These are phyloP conservation scores for Rafetus swinhoei DNA, from an alignment of 2,113 vertebrate genomes.

Conservation along the genomic window DNA sequence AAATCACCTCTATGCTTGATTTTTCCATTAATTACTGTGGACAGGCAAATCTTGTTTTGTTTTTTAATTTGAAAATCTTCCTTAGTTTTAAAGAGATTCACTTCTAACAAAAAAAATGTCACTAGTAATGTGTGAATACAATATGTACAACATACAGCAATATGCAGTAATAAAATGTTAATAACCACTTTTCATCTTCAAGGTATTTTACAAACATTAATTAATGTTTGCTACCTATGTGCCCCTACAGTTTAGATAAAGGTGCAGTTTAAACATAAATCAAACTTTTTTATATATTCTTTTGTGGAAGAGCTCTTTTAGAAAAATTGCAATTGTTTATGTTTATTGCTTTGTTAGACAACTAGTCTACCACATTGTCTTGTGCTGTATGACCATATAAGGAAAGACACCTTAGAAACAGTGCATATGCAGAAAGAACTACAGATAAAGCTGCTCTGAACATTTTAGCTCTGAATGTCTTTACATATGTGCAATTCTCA, in stretches of 20 bases:
- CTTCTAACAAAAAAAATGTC: neutral
- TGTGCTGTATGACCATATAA: neutral
- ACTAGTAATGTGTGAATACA: conserved; percentile 4
- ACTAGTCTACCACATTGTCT: neutral
- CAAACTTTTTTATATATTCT: neutral
- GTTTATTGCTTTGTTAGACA: neutral
- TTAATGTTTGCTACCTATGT: neutral
- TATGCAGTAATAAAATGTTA: neutral
- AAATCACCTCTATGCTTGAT: neutral
- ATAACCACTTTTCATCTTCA: neutral
- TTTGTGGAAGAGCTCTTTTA: neutral
- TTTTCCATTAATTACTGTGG: neutral
- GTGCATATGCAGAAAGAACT: neutral
- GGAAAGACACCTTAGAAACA: neutral
- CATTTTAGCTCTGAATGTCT: neutral
- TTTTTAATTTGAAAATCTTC: neutral
- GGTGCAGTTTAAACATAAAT: neutral
- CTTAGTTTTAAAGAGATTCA: neutral
- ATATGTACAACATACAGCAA: neutral
- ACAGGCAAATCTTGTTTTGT: neutral
- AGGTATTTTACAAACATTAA: neutral
- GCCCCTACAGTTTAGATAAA: neutral
- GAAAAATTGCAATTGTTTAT: neutral
- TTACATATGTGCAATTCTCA: neutral
- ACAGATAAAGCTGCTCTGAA: neutral